phyloP scores from a whole-genome alignment of 2,888 invertebrate genomes.

The Sphaeridia pumilis region DNA sequence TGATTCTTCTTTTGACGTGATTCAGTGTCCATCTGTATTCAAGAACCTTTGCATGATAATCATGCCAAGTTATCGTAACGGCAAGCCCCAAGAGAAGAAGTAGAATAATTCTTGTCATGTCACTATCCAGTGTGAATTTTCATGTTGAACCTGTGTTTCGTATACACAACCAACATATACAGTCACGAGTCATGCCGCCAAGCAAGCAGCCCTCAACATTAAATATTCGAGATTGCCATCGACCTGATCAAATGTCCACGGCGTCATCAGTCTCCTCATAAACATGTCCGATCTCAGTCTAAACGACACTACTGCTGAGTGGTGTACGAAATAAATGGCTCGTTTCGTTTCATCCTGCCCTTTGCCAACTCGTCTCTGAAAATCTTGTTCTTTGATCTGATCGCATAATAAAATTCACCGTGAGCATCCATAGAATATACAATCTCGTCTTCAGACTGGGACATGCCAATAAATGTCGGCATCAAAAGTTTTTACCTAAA shows the following conservation, averaged over 20 bases:
- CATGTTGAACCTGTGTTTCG: not conserved
- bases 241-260: not conserved
- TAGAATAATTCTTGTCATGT: constrained; percentile 30
- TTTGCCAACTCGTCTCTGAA: too few species aligned
- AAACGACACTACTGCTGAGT: too few species aligned
- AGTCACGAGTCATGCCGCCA: not conserved
- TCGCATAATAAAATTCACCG: not conserved
- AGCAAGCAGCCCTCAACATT: not conserved
- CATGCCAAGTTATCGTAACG: not conserved
- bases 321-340: too few species aligned
- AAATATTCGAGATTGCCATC: too few species aligned
- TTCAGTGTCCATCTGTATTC: not conserved
- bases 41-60: not conserved
- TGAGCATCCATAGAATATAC: not conserved
- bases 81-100: not conserved
- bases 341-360: too few species aligned
- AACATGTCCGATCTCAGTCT: not conserved
- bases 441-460: too few species aligned
- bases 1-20: too few species aligned
- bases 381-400: too few species aligned
- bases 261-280: not conserved
- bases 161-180: not conserved
- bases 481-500: too few species aligned
- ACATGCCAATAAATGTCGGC: too few species aligned
- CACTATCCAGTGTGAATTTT: constrained; percentile 23